Evolutionary conservation across 2,113 vertebrate genomes (phyloP), one percentile per base, ranked within the genome.

Genomic region (Lophochroa leadbeateri): DNA sequence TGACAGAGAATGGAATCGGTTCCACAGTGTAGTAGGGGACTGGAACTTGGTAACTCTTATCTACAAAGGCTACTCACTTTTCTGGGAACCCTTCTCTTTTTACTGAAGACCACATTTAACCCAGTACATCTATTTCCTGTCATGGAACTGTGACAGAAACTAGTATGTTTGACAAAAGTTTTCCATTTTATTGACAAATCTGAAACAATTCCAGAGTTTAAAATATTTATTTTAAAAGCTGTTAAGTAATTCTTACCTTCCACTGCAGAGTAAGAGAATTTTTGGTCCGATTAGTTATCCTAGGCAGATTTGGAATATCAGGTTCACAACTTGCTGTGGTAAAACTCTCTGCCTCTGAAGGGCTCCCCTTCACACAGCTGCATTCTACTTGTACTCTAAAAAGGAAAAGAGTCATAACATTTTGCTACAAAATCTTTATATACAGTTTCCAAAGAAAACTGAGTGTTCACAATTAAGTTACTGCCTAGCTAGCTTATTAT

Each of bases 281-380:
- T 98, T 99, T 99, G 98, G 99, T 99, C 96, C 99, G 98, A 82
- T 99, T 99, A 92, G 98, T 97, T 98, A 99, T 99, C 95, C 98
- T 98, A 72, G 99, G 99, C 87, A 98, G 96, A 92, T 98, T 98
- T 96, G 99, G 99, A 71, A 95, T 71, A 81, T 99, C 99, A 44
- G 99, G 99, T 97, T 99, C 99, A 98, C 98, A 99, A 98, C 98
- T 99, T 19, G 97, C 92, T 43, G 99, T 99, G 80, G 99, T 99
- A 97, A 99, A 99, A 98, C 97, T 98, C 95, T 98, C 98, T 67
- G 98, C 95, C 97, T 99, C 99, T 19, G 99, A 99, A 75, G 98
- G 98, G 78, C 65, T 98, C 80, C 99, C 99, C 68, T 98, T 99
- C 97, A 99, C 97, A 98, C 98, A 98, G 96, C 97, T 99, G 96